These are phyloP conservation scores for Callyntrura guangdongensis DNA, from an alignment of 2,888 invertebrate species.

Conservation along the genomic window DNA sequence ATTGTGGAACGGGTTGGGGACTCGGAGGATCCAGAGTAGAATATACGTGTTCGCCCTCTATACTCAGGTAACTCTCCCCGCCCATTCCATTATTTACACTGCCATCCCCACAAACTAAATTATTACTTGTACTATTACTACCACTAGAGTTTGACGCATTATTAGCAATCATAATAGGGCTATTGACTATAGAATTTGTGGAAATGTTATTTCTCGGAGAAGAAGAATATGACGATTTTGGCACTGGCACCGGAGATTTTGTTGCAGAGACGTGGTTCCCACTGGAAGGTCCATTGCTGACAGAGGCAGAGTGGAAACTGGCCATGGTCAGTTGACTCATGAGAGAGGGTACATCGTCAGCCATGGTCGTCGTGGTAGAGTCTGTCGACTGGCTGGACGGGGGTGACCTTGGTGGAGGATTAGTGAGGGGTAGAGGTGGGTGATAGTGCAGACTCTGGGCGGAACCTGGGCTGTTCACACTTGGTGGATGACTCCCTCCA, in stretches of 20 bases:
- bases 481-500: slow-evolving; percentile 73
- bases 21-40: slow-evolving; percentile 84
- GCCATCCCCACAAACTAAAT: slow-evolving; percentile 28
- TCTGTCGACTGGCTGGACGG: slow-evolving; percentile 83
- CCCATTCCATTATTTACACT: slow-evolving; percentile 31
- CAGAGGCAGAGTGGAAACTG: slow-evolving; percentile 64
- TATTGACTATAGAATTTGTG: slow-evolving; percentile 66
- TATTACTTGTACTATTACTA: slow-evolving; percentile 73
- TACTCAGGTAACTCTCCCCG: slow-evolving; percentile 71
- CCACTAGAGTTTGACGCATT: slow-evolving; percentile 49
- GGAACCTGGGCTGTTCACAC: slow-evolving; percentile 72
- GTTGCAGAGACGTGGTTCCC: slow-evolving; percentile 56
- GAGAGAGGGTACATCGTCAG: slow-evolving; percentile 76
- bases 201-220: slow-evolving; percentile 62
- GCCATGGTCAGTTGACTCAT: slow-evolving; percentile 77
- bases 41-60: slow-evolving; percentile 84
- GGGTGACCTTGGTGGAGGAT: slow-evolving; percentile 82
- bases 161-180: slow-evolving; percentile 10
- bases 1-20: slow-evolving; percentile 81
- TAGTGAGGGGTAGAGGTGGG: slow-evolving; percentile 78
- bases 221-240: slow-evolving; percentile 79
- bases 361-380: slow-evolving; percentile 80
- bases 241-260: slow-evolving; percentile 83
- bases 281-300: slow-evolving; percentile 38
- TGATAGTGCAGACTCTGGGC: slow-evolving; percentile 77